Percentiles rank a stretch among this genome's conserved stretches.
Conservation (phyloP, 1,140 invertebrate genomes). For the Ptiloglossa arizonensis region DNA sequence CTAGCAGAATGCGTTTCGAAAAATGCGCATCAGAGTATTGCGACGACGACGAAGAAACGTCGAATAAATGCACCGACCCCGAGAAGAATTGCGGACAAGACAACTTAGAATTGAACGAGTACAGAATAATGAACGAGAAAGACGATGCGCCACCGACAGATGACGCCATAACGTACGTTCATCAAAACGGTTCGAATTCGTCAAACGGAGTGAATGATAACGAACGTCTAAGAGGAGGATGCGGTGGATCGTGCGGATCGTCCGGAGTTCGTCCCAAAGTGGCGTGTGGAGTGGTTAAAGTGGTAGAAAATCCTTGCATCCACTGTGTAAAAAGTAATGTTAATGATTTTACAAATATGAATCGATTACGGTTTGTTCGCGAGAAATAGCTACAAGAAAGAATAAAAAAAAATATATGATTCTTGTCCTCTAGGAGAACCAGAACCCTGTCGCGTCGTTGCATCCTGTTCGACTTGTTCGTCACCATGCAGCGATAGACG, state of each 20-base stretch:
- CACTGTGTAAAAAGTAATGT: constrained; percentile 20
- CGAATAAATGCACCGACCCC: constrained; percentile 35
- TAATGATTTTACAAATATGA: neutral
- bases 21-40: constrained; percentile 31
- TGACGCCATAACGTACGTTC: constrained; percentile 22
- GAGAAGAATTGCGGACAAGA: constrained; percentile 38
- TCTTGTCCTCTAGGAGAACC: constrained; percentile 11
- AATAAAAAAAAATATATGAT: neutral
- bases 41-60: constrained; percentile 12
- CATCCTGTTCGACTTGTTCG: constrained; percentile 34
- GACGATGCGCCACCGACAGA: constrained; percentile 46
- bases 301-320: constrained; percentile 5
- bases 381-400: neutral
- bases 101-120: constrained; percentile 11
- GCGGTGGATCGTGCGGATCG: constrained; percentile 63
- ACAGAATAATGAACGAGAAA: constrained; percentile 50
- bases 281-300: constrained; percentile 35
- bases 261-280: constrained; percentile 41
- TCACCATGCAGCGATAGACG: constrained; percentile 35
- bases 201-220: constrained; percentile 52
- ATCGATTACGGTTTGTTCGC: neutral
- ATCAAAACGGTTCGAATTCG: constrained; percentile 10
- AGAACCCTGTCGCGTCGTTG: constrained; percentile 38
- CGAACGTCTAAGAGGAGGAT: constrained; percentile 68
- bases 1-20: constrained; percentile 41